These are phyloP conservation scores for Ormyrus rosae DNA, from an alignment of 2,888 invertebrate species.

Conservation along the genomic window DNA sequence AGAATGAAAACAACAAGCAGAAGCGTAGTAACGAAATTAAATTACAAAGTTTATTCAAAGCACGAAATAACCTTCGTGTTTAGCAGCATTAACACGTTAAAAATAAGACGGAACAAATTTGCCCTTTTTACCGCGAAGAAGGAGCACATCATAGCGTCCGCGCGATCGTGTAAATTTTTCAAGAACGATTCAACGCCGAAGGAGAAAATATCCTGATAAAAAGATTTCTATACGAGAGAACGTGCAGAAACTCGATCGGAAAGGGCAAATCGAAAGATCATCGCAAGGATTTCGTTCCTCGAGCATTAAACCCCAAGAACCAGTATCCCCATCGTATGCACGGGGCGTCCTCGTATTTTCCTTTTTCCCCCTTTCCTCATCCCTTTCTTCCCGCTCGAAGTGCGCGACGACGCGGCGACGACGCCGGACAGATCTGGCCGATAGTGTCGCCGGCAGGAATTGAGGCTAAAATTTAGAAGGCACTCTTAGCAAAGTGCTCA, in stretches of 20 bases:
- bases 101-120: too few species aligned
- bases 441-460: constrained; percentile 43
- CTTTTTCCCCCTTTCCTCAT: background rate
- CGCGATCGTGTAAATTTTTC: background rate
- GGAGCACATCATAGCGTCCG: too few species aligned
- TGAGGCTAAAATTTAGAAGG: constrained; percentile 45
- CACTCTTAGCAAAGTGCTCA: constrained; percentile 41
- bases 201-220: background rate
- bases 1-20: too few species aligned
- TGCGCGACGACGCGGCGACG: background rate
- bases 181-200: background rate
- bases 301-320: background rate
- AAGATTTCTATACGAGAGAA: background rate
- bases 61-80: too few species aligned
- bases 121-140: too few species aligned
- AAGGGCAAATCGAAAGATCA: background rate
- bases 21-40: too few species aligned
- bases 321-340: background rate
- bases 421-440: constrained; percentile 15
- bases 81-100: too few species aligned
- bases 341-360: background rate
- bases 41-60: too few species aligned
- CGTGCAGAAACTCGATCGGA: background rate
- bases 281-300: background rate
- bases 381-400: background rate